A percentile compares a stretch with the other conserved stretches of the same genome.
These are phyloP conservation scores for Silurus asotus DNA, from an alignment of 2,113 vertebrate genomes.

Conservation along the genomic window DNA sequence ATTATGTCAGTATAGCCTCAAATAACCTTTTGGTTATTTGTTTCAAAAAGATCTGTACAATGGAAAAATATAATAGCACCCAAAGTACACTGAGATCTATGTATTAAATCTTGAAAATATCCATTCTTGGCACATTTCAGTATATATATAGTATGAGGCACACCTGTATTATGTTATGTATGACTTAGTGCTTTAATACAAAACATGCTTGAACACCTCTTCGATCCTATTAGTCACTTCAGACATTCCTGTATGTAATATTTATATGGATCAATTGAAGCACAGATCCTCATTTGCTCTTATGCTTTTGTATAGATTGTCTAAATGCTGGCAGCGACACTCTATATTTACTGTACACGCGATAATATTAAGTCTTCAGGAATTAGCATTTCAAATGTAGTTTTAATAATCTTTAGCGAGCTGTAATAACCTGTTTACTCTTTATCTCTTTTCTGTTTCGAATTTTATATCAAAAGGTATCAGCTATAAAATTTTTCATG, in stretches of 20 bases:
- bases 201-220: slow-evolving; percentile 19
- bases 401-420: slow-evolving; percentile 42
- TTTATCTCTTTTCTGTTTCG: slow-evolving; percentile 14
- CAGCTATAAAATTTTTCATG: neutral
- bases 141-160: slow-evolving; percentile 27
- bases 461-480: neutral
- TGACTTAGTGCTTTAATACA: slow-evolving; percentile 16
- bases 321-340: slow-evolving; percentile 35
- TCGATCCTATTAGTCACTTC: slow-evolving; percentile 58
- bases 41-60: neutral
- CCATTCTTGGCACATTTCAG: slow-evolving; percentile 31
- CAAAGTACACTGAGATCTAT: slow-evolving; percentile 22
- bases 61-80: neutral
- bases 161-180: slow-evolving; percentile 32
- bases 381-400: slow-evolving; percentile 26
- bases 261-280: slow-evolving; percentile 32
- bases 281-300: slow-evolving; percentile 14
- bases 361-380: slow-evolving; percentile 60
- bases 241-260: slow-evolving; percentile 63
- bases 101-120: slow-evolving; percentile 26
- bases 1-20: neutral
- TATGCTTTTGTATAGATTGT: slow-evolving; percentile 49
- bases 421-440: slow-evolving; percentile 13
- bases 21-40: neutral
- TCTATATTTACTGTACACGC: slow-evolving; percentile 34